Conservation (phyloP, 2,888 invertebrate species). For the Clanis bilineata region DNA sequence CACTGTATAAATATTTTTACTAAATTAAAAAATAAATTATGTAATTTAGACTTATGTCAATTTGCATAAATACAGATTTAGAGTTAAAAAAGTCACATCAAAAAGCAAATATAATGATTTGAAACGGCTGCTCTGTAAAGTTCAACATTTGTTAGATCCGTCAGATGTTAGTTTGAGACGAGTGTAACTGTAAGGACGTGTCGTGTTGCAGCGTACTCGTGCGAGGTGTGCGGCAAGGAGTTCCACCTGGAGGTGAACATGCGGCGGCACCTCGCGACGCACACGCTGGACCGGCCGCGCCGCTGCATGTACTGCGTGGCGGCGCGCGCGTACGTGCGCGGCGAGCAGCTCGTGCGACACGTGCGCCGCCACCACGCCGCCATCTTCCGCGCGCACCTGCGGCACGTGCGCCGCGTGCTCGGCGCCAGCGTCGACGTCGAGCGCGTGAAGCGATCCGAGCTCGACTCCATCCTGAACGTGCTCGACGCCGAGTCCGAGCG, state of each 20-base stretch:
- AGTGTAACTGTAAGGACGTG: no score
- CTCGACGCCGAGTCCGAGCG: slow-evolving; percentile 72
- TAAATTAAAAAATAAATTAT: no score
- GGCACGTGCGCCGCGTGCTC: slow-evolving; percentile 57
- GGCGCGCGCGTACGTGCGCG: slow-evolving; percentile 88
- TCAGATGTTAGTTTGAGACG: no score
- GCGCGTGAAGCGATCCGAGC: slow-evolving; percentile 64
- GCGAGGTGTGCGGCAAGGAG: slow-evolving; percentile 83
- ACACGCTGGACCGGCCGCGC: slow-evolving; percentile 88
- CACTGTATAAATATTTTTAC: no score
- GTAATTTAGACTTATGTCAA: no score
- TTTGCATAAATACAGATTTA: no score
- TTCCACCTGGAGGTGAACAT: slow-evolving; percentile 87
- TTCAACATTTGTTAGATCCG: no score
- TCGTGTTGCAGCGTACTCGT: slow-evolving; percentile 45
- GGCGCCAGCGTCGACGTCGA: slow-evolving; percentile 29
- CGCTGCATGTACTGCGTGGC: slow-evolving; percentile 88
- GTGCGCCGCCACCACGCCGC: slow-evolving; percentile 87
- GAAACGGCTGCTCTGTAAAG: no score
- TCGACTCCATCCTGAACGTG: slow-evolving; percentile 65
- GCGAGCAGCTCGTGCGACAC: slow-evolving; percentile 89
- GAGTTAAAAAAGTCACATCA: no score
- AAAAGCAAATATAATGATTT: no score
- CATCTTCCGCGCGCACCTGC: slow-evolving; percentile 76
- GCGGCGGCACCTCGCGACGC: slow-evolving; percentile 87